phyloP scores from a whole-genome alignment of 2,888 invertebrate genomes.

The Operophtera brumata region DNA sequence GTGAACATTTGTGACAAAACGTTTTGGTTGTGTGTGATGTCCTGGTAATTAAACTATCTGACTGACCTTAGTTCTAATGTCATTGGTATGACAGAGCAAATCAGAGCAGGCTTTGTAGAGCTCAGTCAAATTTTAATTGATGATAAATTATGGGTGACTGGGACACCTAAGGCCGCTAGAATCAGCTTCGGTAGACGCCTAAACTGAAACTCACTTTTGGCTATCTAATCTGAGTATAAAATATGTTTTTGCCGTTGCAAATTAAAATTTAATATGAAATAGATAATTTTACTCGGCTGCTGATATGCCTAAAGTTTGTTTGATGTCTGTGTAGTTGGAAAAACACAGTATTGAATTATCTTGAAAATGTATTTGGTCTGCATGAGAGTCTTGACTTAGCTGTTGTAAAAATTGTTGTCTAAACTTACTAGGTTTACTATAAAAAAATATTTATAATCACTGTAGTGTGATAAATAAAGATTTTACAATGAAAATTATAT shows the following conservation, averaged over 20 bases:
- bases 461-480: conserved; percentile 67
- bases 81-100: background rate
- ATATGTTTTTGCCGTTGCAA: conserved; percentile 15
- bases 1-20: conserved; percentile 3
- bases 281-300: conserved; percentile 31
- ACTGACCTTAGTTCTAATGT: background rate
- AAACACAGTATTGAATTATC: conserved; percentile 28
- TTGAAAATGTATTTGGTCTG: conserved; percentile 34
- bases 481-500: conserved; percentile 57
- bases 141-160: conserved; percentile 5
- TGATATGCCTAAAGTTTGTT: conserved; percentile 30
- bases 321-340: conserved; percentile 30
- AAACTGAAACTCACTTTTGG: conserved; percentile 24
- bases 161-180: background rate
- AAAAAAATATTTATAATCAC: conserved; percentile 64
- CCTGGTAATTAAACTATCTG: no score
- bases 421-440: conserved; percentile 43
- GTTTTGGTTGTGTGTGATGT: background rate
- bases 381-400: conserved; percentile 32
- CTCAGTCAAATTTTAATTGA: conserved; percentile 10
- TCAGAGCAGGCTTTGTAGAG: conserved; percentile 12
- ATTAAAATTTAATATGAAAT: conserved; percentile 15
- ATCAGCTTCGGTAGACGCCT: conserved; percentile 28
- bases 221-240: conserved; percentile 30
- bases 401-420: conserved; percentile 37